Evolutionary conservation across 2,113 vertebrate genomes (phyloP).

Genomic region (Melanocharis versteri): DNA sequence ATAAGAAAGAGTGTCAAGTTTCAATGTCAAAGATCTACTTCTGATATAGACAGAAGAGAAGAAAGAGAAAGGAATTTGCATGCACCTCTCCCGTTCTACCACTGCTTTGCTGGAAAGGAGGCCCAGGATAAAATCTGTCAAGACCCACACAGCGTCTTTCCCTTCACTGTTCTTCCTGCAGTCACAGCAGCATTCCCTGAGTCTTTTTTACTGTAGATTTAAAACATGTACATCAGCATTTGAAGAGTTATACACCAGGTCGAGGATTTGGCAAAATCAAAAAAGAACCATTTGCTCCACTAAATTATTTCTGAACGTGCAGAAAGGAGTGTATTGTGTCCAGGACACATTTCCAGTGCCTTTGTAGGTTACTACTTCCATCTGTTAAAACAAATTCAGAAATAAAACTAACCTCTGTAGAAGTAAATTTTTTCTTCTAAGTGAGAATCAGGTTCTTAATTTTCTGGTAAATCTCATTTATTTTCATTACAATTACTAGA

Average conservation of each 20-base stretch:
- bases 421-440: background rate
- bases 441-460: background rate
- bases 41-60: background rate
- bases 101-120: background rate
- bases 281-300: background rate
- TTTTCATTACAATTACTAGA: background rate
- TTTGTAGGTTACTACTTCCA: background rate
- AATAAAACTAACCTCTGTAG: background rate
- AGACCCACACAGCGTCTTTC: background rate
- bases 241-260: background rate
- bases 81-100: background rate
- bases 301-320: background rate
- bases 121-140: background rate
- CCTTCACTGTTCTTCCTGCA: background rate
- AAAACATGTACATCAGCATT: background rate
- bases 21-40: background rate
- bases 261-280: background rate
- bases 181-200: background rate
- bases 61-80: background rate
- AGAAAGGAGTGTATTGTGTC: background rate
- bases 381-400: conserved; percentile 18
- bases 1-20: background rate
- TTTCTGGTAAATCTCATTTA: background rate
- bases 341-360: background rate
- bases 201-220: background rate